Evolutionary conservation across 2,888 invertebrate species (phyloP).

Genomic region (Andrena haemorrhoa): DNA sequence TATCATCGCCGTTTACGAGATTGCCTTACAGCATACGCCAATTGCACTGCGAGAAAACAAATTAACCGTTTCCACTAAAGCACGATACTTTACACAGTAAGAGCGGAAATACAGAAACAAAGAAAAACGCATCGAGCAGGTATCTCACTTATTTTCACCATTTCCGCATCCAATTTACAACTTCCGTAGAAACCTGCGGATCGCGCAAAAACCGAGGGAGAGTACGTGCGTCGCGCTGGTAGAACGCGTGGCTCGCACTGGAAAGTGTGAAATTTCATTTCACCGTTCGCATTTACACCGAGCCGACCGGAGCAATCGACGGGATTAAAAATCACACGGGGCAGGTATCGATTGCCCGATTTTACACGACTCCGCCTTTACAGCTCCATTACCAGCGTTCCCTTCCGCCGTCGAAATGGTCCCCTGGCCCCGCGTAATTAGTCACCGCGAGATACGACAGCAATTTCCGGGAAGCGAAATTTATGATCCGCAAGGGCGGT

Average conservation of each 20-base stretch:
- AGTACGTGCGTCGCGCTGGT: conserved; percentile 7
- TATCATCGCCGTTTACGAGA: too few relatives aligned
- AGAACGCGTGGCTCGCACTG: conserved; percentile 18
- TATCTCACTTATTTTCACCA: too few relatives aligned
- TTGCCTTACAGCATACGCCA: too few relatives aligned
- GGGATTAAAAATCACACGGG: conserved; percentile 2
- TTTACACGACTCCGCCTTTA: neutral
- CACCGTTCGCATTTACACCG: conserved; percentile 13
- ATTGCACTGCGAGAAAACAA: too few relatives aligned
- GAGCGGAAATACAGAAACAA: too few relatives aligned
- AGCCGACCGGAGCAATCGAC: conserved; percentile 14
- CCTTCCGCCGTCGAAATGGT: neutral
- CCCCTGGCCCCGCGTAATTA: neutral
- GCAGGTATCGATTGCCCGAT: neutral
- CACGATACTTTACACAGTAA: too few relatives aligned
- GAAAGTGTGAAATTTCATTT: conserved; percentile 27
- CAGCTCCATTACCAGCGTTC: conserved; percentile 3
- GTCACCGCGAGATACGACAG: neutral
- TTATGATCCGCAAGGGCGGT: conserved; percentile 19
- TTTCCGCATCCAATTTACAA: neutral
- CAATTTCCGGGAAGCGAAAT: conserved; percentile 25
- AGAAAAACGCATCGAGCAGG: too few relatives aligned
- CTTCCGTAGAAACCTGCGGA: neutral
- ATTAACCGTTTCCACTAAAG: too few relatives aligned
- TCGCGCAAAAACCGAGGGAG: neutral